Evolutionary conservation across 2,113 vertebrate species (phyloP).

Genomic region (Apteryx owenii): DNA sequence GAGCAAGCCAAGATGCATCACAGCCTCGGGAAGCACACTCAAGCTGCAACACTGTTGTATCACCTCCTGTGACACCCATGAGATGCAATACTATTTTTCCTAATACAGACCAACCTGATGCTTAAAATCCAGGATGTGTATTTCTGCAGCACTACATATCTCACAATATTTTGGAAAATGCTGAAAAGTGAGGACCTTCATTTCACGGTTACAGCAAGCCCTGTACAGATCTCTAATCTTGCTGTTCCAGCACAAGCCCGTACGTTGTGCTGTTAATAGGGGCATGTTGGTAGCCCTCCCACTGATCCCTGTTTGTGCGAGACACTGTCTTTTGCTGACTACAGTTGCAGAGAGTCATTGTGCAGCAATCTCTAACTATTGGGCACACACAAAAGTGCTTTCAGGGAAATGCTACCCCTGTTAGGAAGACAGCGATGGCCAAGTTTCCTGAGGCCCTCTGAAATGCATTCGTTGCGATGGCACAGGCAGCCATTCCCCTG

Average conservation of each 20-base stretch:
- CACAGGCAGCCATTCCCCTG: background rate
- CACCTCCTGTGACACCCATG: background rate
- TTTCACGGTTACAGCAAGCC: background rate
- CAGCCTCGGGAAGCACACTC: background rate
- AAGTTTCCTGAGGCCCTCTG: background rate
- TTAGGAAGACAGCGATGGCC: background rate
- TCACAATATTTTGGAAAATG: background rate
- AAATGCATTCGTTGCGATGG: background rate
- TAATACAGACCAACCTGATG: rapidly evolving
- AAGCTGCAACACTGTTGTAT: background rate
- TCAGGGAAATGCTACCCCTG: background rate
- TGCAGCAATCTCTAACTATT: background rate
- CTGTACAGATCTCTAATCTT: background rate
- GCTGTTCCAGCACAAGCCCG: background rate
- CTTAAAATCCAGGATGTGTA: background rate
- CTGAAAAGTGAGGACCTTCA: background rate
- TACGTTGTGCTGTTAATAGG: background rate
- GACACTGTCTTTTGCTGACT: background rate
- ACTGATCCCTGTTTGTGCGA: background rate
- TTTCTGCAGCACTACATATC: background rate
- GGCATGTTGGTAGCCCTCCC: background rate
- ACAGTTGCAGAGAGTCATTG: background rate
- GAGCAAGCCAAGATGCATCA: background rate
- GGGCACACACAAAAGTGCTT: background rate
- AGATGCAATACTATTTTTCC: background rate